Evolutionary conservation across 2,888 invertebrate genomes (phyloP).

Genomic region (Hirtodrosophila duncani): DNA sequence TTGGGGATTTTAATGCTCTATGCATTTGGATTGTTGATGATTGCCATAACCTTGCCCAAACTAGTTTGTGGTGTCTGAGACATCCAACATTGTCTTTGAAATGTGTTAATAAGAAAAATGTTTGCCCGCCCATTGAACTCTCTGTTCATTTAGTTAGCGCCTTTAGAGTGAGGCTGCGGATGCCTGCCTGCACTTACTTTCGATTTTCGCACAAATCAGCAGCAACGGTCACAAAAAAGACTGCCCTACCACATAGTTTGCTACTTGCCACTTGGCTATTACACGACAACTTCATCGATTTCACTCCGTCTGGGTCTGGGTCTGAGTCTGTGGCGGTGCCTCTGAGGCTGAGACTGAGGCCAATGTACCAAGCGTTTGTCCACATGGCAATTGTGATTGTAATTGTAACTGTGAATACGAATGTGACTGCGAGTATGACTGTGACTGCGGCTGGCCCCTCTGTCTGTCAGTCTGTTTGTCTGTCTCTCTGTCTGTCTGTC

Average conservation of each 20-base stretch:
- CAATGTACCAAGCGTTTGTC: too few relatives aligned
- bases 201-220: constrained; percentile 60
- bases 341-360: too few relatives aligned
- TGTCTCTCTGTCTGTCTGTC: background rate
- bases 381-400: too few relatives aligned
- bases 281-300: constrained; percentile 53
- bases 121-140: constrained; percentile 34
- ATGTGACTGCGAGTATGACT: too few relatives aligned
- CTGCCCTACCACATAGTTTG: constrained; percentile 42
- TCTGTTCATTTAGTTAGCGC: background rate
- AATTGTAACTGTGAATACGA: too few relatives aligned
- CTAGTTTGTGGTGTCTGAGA: constrained; percentile 29
- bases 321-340: too few relatives aligned
- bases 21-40: constrained; percentile 36
- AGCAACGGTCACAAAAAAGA: constrained; percentile 25
- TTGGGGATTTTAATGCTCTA: constrained; percentile 27
- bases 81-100: background rate
- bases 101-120: constrained; percentile 25
- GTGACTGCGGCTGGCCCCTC: background rate
- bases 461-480: background rate
- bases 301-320: constrained; percentile 43
- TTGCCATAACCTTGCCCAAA: constrained; percentile 43
- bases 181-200: constrained; percentile 46
- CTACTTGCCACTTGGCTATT: too few relatives aligned
- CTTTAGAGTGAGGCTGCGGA: constrained; percentile 1